Evolutionary conservation across 2,113 vertebrate species (phyloP), one percentile per base, ranked within the genome.

Genomic region (Coturnix japonica): DNA sequence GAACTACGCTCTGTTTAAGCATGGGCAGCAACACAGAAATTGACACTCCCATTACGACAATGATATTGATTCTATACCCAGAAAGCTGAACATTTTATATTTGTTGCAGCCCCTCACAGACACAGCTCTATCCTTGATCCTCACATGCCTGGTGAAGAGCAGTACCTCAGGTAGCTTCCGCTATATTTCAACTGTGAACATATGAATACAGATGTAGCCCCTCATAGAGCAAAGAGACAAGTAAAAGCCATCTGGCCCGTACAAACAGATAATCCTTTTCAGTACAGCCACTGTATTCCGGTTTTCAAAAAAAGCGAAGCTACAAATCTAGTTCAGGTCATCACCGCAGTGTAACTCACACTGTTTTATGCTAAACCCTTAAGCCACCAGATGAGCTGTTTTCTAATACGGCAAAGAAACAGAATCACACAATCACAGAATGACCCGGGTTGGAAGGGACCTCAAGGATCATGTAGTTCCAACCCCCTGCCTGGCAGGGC

Each of bases 141-240:
- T 61, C 28, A 14, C 15, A 3, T 9, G n/a, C 39, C 30, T 15
- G 23, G 53, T 13, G 30, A 73, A 82, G 41, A 78, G 44, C 9
- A 53, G 26, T 9, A 14, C 10, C 3, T 3, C 6, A 43, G 41
- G 57, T 3, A 2, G 7, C 2, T 1, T 2, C 49, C 44, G 39
- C 2, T 1, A 0, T 28, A 11, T 59, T 49, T 33, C 8, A 2
- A 9, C n/a, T 18, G 20, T 0, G 31, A 19, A 28, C 4, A 10
- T 7, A 6, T 26, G 12, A 51, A 26, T 10, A 59, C 4, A 21
- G 35, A 33, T 46, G 37, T 9, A 12, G 4, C 37, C 57, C 59
- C 35, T 44, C 41, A 11, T 44, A 72, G 61, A 28, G 53, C 41
- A 60, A 3, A 53, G 51, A 3, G 51, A 63, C 17, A 18, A 11